phyloP scores from a whole-genome alignment of 2,888 invertebrate genomes.

The Micropterix aruncella region DNA sequence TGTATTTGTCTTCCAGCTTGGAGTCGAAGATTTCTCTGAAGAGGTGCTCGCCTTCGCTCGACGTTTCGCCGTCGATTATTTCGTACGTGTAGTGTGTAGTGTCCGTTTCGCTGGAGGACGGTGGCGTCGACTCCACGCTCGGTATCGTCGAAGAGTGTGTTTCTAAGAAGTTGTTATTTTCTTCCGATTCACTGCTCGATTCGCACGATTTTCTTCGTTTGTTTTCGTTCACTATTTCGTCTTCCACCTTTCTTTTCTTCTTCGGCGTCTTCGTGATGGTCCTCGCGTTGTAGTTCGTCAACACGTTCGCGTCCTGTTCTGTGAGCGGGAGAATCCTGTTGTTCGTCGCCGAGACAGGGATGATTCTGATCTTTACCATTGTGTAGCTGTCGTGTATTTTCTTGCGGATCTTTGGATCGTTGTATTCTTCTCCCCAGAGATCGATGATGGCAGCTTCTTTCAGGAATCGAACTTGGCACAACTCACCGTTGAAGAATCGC shows the following conservation, averaged over 20 bases:
- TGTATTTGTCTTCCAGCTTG: slow-evolving; percentile 38
- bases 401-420: slow-evolving; percentile 31
- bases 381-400: slow-evolving; percentile 37
- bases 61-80: slow-evolving; percentile 8
- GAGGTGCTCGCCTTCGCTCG: slow-evolving; percentile 1
- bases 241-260: slow-evolving; percentile 19
- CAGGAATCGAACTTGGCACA: slow-evolving; percentile 34
- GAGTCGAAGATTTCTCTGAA: slow-evolving; percentile 31
- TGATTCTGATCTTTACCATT: slow-evolving; percentile 35
- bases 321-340: slow-evolving; percentile 32
- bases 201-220: slow-evolving; percentile 29
- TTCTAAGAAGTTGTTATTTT: slow-evolving; percentile 17
- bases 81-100: slow-evolving; percentile 11
- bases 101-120: slow-evolving; percentile 11
- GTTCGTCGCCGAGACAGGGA: slow-evolving; percentile 29
- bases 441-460: slow-evolving; percentile 39
- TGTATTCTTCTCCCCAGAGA: slow-evolving; percentile 35
- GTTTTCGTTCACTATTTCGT: slow-evolving; percentile 15
- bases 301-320: slow-evolving; percentile 36
- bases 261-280: slow-evolving; percentile 31
- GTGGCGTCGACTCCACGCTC: slow-evolving; percentile 7
- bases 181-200: slow-evolving; percentile 29
- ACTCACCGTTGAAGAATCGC: slow-evolving; percentile 38
- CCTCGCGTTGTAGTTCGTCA: slow-evolving; percentile 36
- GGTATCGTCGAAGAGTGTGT: slow-evolving; percentile 3